Percentiles rank a stretch among this genome's conserved stretches.
phyloP scores from a whole-genome alignment of 2,797 vertebrate genomes.

The Micromesistius poutassou region DNA sequence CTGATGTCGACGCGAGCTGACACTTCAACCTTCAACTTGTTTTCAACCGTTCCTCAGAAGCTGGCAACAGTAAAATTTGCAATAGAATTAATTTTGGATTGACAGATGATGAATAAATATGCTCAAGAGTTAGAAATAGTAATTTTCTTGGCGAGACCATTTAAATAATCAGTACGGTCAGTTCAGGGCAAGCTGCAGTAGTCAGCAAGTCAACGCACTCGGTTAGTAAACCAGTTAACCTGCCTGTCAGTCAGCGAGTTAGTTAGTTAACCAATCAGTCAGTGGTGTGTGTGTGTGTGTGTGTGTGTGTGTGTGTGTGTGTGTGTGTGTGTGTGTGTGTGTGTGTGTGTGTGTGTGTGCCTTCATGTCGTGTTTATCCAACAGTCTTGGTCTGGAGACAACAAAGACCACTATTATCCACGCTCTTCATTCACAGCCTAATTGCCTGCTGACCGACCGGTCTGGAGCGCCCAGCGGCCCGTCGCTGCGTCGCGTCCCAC shows the following conservation, averaged over 20 bases:
- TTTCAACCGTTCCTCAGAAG: not conserved
- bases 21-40: not conserved
- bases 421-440: conserved; percentile 40
- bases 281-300: not conserved
- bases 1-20: not conserved
- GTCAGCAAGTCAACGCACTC: not conserved
- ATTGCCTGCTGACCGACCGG: conserved; percentile 11
- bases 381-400: conserved; percentile 24
- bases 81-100: not conserved
- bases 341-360: not conserved
- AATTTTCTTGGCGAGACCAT: not conserved
- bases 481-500: conserved; percentile 15
- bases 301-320: not conserved
- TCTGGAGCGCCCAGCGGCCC: not conserved
- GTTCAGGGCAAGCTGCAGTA: not conserved
- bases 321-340: not conserved
- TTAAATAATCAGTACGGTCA: not conserved
- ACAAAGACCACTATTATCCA: conserved; percentile 43
- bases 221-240: not conserved
- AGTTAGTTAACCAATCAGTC: conserved; percentile 2
- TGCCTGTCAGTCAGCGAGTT: not conserved
- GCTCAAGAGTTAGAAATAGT: not conserved
- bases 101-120: not conserved
- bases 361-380: conserved; percentile 6
- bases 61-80: not conserved